Percentiles rank a stretch among this genome's conserved stretches.
Conservation (phyloP, 2,113 vertebrate genomes). For the Caloenas nicobarica region DNA sequence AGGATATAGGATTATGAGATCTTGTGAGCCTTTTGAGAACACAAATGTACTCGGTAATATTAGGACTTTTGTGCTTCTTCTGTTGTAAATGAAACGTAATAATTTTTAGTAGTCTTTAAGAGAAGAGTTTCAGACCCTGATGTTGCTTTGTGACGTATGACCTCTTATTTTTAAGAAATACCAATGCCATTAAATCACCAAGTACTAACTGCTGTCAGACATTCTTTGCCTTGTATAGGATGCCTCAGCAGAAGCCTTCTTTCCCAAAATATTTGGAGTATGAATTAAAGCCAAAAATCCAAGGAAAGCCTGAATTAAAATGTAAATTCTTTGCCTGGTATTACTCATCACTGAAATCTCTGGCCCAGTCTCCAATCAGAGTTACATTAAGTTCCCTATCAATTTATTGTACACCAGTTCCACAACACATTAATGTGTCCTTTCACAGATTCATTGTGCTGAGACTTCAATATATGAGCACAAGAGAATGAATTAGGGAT, state of each 20-base stretch:
- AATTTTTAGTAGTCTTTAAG: constrained; percentile 10
- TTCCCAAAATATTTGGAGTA: neutral
- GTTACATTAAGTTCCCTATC: neutral
- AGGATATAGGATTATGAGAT: constrained; percentile 42
- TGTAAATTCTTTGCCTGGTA: neutral
- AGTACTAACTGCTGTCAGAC: constrained; percentile 10
- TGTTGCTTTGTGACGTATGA: neutral
- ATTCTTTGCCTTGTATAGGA: neutral
- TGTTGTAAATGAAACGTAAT: neutral
- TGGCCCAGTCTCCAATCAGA: neutral
- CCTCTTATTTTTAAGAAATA: constrained; percentile 29
- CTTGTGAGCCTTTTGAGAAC: constrained; percentile 24
- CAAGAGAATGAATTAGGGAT: neutral
- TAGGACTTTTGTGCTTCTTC: neutral
- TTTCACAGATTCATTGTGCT: constrained; percentile 29
- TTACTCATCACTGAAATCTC: constrained; percentile 12
- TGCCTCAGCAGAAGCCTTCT: constrained; percentile 26
- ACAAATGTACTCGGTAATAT: neutral
- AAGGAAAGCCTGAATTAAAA: constrained; percentile 15
- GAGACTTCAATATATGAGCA: neutral
- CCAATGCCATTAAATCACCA: neutral
- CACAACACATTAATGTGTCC: neutral
- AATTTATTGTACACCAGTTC: constrained; percentile 2
- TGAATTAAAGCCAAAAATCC: constrained; percentile 14
- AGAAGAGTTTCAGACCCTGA: neutral